Evolutionary conservation across 2,888 invertebrate genomes (phyloP), one percentile per base, ranked within the genome.

Genomic region (Gortyna flavago): DNA sequence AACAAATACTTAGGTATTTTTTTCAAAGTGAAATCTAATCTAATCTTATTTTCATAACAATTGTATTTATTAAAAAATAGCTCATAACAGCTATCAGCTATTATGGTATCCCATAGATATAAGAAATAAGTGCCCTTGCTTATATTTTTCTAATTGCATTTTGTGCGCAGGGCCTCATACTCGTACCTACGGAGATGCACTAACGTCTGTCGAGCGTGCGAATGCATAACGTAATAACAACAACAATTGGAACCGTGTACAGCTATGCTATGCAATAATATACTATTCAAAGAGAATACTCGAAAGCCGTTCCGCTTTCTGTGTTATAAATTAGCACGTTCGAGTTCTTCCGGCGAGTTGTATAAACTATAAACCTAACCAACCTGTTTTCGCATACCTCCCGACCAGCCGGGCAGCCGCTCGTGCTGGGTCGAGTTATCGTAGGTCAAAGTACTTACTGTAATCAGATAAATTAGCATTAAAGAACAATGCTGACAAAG

Each of bases 261-360:
- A 32, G 32, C 25, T 48, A 16, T 35, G 44, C 64, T 86, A 85
- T 84, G 84, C 77, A 83, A 85, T 86, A 87, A 79, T 81, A 88
- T 85, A 77, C 76, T 82, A 81, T 71, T 87, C 80, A 62, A 84
- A 80, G 80, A 75, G 77, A 81, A 81, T 65, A 81, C 84, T 86
- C 69, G 86, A 85, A 85, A 89, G 73, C 84, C 87, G 89, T 91
- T 91, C 87, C 91, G 91, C 91, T 91, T 91, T 91, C 90, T 89
- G 89, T 83, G 72, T 72, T 69, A 71, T 69, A 74, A 72, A 64
- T 72, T 64, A 71, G 69, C 77, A 73, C 71, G 77, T 75, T 62
- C 38, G 61, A n/a, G 29, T 83, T 87, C 71, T 89, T 88, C 83
- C 86, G 85, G 64, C 67, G 69, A 83, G 84, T 88, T 89, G 79